Conservation (phyloP, 2,113 vertebrate genomes). For the Vidua chalybeata region DNA sequence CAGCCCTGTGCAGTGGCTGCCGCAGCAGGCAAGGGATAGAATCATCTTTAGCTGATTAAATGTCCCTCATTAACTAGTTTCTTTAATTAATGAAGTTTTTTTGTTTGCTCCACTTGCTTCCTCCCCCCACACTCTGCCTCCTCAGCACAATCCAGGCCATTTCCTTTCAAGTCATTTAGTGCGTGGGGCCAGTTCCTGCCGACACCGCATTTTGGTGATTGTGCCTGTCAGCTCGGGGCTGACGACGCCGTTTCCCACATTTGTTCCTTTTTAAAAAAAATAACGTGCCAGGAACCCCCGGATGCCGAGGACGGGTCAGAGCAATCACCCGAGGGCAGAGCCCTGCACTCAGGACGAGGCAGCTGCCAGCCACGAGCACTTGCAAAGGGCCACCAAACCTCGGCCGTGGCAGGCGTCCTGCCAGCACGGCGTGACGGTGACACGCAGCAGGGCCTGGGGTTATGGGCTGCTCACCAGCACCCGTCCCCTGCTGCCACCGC, state of each 20-base stretch:
- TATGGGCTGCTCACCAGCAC: background rate
- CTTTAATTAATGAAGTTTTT: slow-evolving; percentile 82
- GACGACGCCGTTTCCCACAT: slow-evolving; percentile 65
- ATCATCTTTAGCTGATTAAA: slow-evolving; percentile 78
- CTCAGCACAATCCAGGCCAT: slow-evolving; percentile 78
- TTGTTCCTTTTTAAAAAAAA: slow-evolving; percentile 35
- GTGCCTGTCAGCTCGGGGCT: slow-evolving; percentile 66
- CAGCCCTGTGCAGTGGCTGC: background rate
- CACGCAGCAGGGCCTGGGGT: slow-evolving; percentile 28
- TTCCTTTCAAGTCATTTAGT: slow-evolving; percentile 71
- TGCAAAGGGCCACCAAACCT: rapidly evolving
- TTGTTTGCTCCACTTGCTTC: slow-evolving; percentile 77
- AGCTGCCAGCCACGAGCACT: background rate
- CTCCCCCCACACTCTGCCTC: slow-evolving; percentile 72
- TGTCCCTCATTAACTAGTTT: slow-evolving; percentile 80
- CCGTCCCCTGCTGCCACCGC: background rate
- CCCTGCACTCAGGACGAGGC: rapidly evolving
- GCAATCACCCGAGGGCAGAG: background rate
- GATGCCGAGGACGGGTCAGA: rapidly evolving
- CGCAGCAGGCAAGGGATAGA: slow-evolving; percentile 23
- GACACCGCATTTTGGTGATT: slow-evolving; percentile 73
- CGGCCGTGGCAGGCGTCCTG: rapidly evolving
- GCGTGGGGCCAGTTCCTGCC: slow-evolving; percentile 69
- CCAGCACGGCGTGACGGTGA: rapidly evolving
- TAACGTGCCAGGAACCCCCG: background rate